phyloP scores from a whole-genome alignment of 2,888 invertebrate species.

The Urechis unicinctus region DNA sequence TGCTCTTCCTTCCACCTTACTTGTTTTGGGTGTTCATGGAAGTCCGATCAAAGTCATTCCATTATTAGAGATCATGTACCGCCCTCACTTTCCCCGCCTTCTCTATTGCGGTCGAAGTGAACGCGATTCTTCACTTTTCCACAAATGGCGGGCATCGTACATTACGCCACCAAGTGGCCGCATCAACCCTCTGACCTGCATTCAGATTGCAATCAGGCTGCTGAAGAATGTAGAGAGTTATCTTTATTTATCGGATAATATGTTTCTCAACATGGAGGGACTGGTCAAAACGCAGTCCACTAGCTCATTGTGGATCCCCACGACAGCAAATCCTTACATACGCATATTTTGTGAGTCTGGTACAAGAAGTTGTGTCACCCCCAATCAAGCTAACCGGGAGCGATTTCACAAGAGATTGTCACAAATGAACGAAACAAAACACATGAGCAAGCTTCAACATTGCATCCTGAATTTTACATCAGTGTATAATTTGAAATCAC shows the following conservation, averaged over 20 bases:
- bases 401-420: constrained; percentile 4
- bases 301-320: too few species aligned
- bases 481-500: not conserved
- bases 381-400: constrained; percentile 2
- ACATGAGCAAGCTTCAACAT: constrained; percentile 9
- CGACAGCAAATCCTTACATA: not conserved
- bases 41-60: constrained; percentile 5
- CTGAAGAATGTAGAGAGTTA: constrained; percentile 18
- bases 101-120: constrained; percentile 16
- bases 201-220: constrained; percentile 17
- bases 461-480: constrained; percentile 7
- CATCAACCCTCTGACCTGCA: constrained; percentile 11
- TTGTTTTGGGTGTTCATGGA: constrained; percentile 12
- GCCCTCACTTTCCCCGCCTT: constrained; percentile 14
- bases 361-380: constrained; percentile 7
- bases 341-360: constrained; percentile 11
- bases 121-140: not conserved
- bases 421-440: constrained; percentile 8
- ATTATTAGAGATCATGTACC: constrained; percentile 13
- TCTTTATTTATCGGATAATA: constrained; percentile 17
- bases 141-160: constrained; percentile 17
- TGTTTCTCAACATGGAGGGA: constrained; percentile 9
- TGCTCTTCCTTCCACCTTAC: constrained; percentile 7
- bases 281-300: too few species aligned
- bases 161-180: constrained; percentile 2